Base-by-base conservation (phyloP, 2,888 invertebrate genomes). In the Heliothis peltigera region DNA sequence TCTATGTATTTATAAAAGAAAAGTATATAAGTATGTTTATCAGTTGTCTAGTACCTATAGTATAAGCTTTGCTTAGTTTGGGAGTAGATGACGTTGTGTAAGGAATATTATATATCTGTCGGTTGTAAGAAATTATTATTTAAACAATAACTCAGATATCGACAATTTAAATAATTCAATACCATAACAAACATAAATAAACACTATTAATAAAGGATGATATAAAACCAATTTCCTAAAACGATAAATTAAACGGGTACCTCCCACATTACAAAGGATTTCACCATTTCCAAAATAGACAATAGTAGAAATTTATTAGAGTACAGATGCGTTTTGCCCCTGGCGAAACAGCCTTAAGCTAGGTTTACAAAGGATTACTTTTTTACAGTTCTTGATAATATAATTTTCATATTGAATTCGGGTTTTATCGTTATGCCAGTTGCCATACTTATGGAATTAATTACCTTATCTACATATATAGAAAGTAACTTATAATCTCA, bases 261-360 rank as follows among this genome's bases (percentile, higher is more conserved):
- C 53, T 21, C n/a, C 32, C 46, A 46, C 35, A 4, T 21, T 17
- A 53, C 21, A 60, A 64, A 54, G n/a, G 48, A 35, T 46, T 52
- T 51, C 59, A 42, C 28, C 17, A 28, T 35, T 47, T 15, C 39
- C 21, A 35, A 60, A 72, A 75, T 60, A 46, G 39, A 57, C 64
- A 57, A 70, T 39, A 21, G n/a, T 8, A 25, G 28, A 39, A 42
- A 47, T 57, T 49, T 49, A 51, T 64, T 12, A 15, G 19, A 48
- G 43, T n/a, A 17, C 32, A 2, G 19, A 39, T 55, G 28, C 15
- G 4, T 17, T 32, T 47, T 39, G 15, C 5, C 1, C 42, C n/a
- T 43, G 56, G 28, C 18, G 19, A 21, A 54, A 42, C n/a, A 43
- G 0, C 19, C 3, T n/a, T 17, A 54, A 66, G 47, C 22, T 19